Percentiles rank a stretch among this genome's conserved stretches.
These are phyloP conservation scores for Sarcophaga subvicina DNA, from an alignment of 2,888 invertebrate species.

Conservation along the genomic window DNA sequence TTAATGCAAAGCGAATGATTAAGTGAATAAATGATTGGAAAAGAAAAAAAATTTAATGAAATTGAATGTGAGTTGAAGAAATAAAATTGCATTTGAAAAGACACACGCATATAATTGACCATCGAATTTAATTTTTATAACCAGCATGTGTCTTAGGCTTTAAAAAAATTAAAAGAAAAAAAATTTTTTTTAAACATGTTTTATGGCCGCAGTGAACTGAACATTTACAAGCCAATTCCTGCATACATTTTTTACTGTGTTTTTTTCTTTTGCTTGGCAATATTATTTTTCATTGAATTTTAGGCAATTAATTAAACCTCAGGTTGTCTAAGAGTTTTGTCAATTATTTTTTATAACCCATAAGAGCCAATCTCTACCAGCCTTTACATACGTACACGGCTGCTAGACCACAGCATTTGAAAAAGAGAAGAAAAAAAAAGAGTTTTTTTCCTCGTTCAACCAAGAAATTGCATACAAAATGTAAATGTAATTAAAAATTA, in stretches of 20 bases:
- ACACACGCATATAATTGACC: constrained; percentile 20
- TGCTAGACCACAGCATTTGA: background rate
- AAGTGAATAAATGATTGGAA: background rate
- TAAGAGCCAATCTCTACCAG: background rate
- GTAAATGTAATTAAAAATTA: constrained; percentile 68
- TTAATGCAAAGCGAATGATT: constrained; percentile 27
- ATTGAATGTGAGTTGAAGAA: background rate
- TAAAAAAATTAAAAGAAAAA: too few relatives aligned
- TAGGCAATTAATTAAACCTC: constrained; percentile 64
- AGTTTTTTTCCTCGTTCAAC: too few relatives aligned
- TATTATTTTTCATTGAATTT: constrained; percentile 33
- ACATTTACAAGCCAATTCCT: background rate
- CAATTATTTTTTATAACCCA: constrained; percentile 38
- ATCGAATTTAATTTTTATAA: constrained; percentile 10
- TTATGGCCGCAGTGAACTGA: constrained; percentile 19
- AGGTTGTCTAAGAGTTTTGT: constrained; percentile 54
- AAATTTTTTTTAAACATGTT: background rate
- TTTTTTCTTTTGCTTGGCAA: background rate
- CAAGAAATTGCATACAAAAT: constrained; percentile 28
- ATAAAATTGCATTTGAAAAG: background rate
- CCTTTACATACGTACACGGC: background rate
- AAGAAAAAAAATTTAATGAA: constrained; percentile 33
- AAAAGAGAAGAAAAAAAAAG: background rate
- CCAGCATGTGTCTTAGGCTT: constrained; percentile 34
- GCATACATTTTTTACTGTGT: too few relatives aligned